These are phyloP conservation scores for Tetragonisca angustula DNA, from an alignment of 2,888 invertebrate genomes.

Conservation along the genomic window DNA sequence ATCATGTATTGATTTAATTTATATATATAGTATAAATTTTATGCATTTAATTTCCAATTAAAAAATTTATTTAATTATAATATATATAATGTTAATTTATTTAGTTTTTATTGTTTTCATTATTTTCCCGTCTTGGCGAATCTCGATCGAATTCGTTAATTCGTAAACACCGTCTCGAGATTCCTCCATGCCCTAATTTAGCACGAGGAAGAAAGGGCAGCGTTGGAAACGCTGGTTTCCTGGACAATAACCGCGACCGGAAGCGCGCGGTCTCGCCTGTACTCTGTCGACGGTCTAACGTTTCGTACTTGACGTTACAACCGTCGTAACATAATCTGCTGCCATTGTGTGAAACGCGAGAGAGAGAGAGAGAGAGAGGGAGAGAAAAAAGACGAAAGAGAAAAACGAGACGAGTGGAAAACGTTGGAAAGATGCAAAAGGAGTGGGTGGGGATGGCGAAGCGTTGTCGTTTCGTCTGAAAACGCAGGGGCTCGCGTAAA, in stretches of 20 bases:
- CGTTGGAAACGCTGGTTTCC: conserved; percentile 16
- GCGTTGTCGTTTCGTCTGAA: conserved; percentile 44
- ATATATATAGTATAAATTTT: no score
- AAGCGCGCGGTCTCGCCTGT: conserved; percentile 54
- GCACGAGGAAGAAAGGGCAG: conserved; percentile 10
- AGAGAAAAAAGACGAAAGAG: background rate
- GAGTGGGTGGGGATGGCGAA: background rate
- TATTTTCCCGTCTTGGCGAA: background rate
- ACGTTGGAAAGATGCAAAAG: background rate
- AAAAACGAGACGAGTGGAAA: background rate
- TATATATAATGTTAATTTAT: no score
- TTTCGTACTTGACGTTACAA: conserved; percentile 70
- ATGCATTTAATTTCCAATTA: no score
- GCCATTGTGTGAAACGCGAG: conserved; percentile 8
- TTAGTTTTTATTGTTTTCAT: no score
- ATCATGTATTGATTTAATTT: no score
- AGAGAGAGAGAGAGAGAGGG: background rate
- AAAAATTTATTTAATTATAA: no score
- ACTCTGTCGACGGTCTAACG: conserved; percentile 55
- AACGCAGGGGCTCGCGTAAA: conserved; percentile 62
- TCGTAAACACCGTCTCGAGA: conserved; percentile 10
- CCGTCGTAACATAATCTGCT: conserved; percentile 64
- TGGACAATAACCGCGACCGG: conserved; percentile 36
- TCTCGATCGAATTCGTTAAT: conserved; percentile 37
- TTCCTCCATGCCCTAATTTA: conserved; percentile 30